Base-by-base conservation (phyloP, 2,888 invertebrate species). In the Lepas anatifera region DNA sequence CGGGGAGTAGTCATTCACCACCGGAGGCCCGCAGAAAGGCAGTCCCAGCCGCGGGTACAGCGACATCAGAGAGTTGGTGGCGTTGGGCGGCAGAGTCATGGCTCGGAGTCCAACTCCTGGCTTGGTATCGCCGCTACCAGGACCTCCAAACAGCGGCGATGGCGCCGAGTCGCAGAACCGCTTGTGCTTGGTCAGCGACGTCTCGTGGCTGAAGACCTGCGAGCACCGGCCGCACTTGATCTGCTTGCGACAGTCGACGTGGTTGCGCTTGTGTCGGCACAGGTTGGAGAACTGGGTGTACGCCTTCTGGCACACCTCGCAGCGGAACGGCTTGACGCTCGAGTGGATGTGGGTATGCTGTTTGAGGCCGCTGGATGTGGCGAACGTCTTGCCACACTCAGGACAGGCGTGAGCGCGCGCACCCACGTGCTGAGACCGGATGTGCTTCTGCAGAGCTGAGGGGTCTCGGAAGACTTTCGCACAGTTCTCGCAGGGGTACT, bases 281-380 rank as follows among this genome's bases (percentile, higher is more conserved):
- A 99, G 85, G 81, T 99, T 99, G 50, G 97, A 98, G 81, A 99
- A 99, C 83, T 99, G 99, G 4, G 99, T 99, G 83, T 99, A 99
- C 16, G 95, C 89, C 85, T 99, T 99, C 79, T 90, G 89, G 84
- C 99, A 99, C 75, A 96, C 93, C 74, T 92, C 92, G 82, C 95
- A 95, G 85, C 89, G 90, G 83, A 97, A 98, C 6, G 98, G 98
- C 81, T 99, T 99, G 75, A 96, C 90, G 78, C 93, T 94, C 78
- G 94, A 94, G 85, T 99, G 98, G 77, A 99, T 99, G 83, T 99
- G 98, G 43, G 95, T 95, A 83, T 99, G 98, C 81, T 99, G 99
- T 81, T 99, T 99, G 70, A 99, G 86, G 50, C 99, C 99, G 74
- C 95, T 95, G 72, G 95, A 94, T 50, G 97, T 96, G 67, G 92